Conservation (phyloP, 1,140 invertebrate genomes). For the Drosophila insularis region DNA sequence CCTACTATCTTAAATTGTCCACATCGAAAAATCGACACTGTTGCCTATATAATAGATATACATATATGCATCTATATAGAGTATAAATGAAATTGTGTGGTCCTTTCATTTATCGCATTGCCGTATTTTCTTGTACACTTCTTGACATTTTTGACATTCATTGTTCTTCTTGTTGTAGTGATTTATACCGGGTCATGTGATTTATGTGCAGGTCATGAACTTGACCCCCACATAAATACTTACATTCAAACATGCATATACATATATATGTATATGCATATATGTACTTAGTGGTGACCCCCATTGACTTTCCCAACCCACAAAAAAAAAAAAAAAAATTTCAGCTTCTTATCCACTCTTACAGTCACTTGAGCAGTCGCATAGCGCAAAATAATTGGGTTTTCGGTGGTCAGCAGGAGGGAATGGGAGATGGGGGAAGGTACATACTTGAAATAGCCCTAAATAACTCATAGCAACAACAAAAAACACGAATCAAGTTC, state of each 20-base stretch:
- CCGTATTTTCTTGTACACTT: not conserved
- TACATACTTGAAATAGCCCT: not conserved
- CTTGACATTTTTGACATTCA: slow-evolving; percentile 3
- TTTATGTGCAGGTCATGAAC: slow-evolving; percentile 47
- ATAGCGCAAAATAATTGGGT: slow-evolving; percentile 9
- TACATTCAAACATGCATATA: too few relatives aligned
- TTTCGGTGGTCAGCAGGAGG: not conserved
- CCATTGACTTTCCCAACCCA: not conserved
- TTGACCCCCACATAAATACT: slow-evolving; percentile 2
- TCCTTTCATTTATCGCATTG: not conserved
- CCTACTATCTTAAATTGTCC: too few relatives aligned
- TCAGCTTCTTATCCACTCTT: not conserved
- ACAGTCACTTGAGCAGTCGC: slow-evolving; percentile 9
- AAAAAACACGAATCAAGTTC: slow-evolving; percentile 36
- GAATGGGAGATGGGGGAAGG: too few relatives aligned
- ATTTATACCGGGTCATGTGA: slow-evolving; percentile 65
- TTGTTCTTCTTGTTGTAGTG: slow-evolving; percentile 22
- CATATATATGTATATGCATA: not conserved
- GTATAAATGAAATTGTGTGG: not conserved
- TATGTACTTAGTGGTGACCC: not conserved
- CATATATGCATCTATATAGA: too few relatives aligned
- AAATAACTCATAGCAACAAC: slow-evolving; percentile 33
- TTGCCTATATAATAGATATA: too few relatives aligned
- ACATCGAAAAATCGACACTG: too few relatives aligned
- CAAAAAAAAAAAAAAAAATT: too few relatives aligned